Percentiles rank a stretch among this genome's conserved stretches.
phyloP scores from a whole-genome alignment of 2,888 invertebrate genomes.

The Sesia apiformis region DNA sequence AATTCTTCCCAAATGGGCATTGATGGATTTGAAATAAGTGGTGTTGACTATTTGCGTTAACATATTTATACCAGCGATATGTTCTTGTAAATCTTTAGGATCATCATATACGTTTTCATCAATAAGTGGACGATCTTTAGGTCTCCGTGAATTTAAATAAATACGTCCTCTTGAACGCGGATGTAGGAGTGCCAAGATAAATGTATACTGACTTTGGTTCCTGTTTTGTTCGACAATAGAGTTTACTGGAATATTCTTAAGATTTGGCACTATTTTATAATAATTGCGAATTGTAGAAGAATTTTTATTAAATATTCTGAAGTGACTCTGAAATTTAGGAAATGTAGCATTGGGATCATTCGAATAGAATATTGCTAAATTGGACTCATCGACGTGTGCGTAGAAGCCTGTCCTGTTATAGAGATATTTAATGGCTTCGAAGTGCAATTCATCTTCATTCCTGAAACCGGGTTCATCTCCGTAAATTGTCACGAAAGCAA shows the following conservation, averaged over 20 bases:
- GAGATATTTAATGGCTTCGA: constrained; percentile 58
- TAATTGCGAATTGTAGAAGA: constrained; percentile 41
- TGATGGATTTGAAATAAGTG: constrained; percentile 29
- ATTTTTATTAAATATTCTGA: constrained; percentile 30
- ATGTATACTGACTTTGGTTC: constrained; percentile 31
- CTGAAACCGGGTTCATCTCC: constrained; percentile 27
- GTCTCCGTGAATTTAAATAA: constrained; percentile 68
- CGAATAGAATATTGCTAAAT: constrained; percentile 77
- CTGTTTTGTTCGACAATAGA: constrained; percentile 26
- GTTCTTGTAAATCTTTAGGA: constrained; percentile 58
- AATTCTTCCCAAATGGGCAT: constrained; percentile 28
- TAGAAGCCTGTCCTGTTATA: constrained; percentile 64
- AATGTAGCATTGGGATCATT: constrained; percentile 31
- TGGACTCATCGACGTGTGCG: constrained; percentile 64
- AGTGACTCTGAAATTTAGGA: constrained; percentile 38
- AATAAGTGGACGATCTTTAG: constrained; percentile 74
- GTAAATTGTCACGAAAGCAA: constrained; percentile 42
- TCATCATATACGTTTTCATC: constrained; percentile 77
- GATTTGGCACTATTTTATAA: constrained; percentile 11
- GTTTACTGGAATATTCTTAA: constrained; percentile 23
- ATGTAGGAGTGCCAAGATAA: constrained; percentile 46
- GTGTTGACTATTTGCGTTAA: constrained; percentile 31
- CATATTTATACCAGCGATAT: constrained; percentile 30
- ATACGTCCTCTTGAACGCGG: constrained; percentile 73
- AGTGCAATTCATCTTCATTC: constrained; percentile 16